These are phyloP conservation scores for Caenorhabditis imperialis DNA, from an alignment of 2,888 invertebrate species.

Conservation along the genomic window DNA sequence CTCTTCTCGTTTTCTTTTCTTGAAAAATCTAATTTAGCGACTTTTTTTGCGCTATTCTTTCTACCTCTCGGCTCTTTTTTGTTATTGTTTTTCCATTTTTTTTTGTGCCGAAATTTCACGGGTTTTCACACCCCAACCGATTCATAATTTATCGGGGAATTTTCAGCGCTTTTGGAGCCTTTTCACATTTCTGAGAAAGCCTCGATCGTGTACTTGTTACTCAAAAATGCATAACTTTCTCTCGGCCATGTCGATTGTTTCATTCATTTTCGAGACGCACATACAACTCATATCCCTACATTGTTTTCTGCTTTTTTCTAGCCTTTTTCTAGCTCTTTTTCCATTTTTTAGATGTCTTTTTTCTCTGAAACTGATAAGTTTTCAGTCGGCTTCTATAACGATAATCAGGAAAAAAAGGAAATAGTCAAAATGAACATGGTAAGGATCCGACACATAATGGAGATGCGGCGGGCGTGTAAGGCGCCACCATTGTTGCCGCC, in stretches of 20 bases:
- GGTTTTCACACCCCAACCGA: constrained; percentile 1
- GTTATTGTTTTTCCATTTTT: background rate
- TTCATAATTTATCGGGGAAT: background rate
- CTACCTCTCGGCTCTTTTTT: background rate
- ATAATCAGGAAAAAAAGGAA: no score
- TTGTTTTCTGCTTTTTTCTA: constrained; percentile 4
- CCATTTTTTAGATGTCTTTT: background rate
- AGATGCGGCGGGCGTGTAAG: constrained; percentile 67
- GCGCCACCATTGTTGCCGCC: constrained; percentile 71
- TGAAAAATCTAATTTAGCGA: constrained; percentile 6
- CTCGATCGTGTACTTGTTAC: no score
- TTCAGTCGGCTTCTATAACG: background rate
- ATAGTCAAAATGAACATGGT: constrained; percentile 68
- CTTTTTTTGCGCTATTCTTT: background rate
- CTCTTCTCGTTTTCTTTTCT: background rate
- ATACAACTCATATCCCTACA: background rate
- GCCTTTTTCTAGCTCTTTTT: constrained; percentile 1
- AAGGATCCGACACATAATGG: constrained; percentile 71
- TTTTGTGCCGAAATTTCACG: background rate
- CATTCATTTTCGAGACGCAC: no score
- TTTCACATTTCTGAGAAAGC: background rate
- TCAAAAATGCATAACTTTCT: constrained; percentile 45
- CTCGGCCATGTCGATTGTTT: constrained; percentile 14
- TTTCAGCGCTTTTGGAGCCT: no score
- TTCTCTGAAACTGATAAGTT: background rate